Base-by-base conservation (phyloP, 2,888 invertebrate species). In the Aelia acuminata region DNA sequence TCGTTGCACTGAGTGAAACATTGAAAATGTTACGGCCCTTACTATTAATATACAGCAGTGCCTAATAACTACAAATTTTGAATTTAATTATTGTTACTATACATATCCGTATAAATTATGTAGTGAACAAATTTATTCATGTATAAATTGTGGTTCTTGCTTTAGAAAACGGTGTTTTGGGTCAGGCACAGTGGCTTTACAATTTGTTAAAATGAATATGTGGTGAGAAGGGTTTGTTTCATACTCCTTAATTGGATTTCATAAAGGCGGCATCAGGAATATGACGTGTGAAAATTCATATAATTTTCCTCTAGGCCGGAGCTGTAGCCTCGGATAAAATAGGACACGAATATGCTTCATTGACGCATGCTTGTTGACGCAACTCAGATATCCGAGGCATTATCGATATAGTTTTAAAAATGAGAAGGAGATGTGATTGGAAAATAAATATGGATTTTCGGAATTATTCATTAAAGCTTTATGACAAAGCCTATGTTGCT, bases 171-270 rank as follows among this genome's bases (percentile, higher is more conserved):
- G 0, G 13, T 5, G 7, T 57, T 57, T 26, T 26, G 26, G 26
- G 26, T 7, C 7, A 1, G 31, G 63, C 1, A 18, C 35, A 70
- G 31, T 57, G 31, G 63, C 63, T 15, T 35, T 70, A 35, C 63
- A 35, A 11, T 70, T 70, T 35, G 57, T 57, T 57, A 26, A 26
- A 57, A 57, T 26, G 26, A 57, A 26, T 2, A 2, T 57, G 63
- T 70, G 63, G 63, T 35, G 18, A 70, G 5, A 18, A 5, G 31
- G 63, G 31, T 70, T 35, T 70, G 63, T 70, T 70, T 70, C 18
- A 70, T 31, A 8, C 35, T 70, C 63, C 63, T 35, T 70, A 70
- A 70, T 70, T 70, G 63, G 35, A 70, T 70, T 70, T 20, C 22
- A 70, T 31, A 63, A 70, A 70, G 63, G 63, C 63, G 35, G 18